These are phyloP conservation scores for Steromphala cineraria DNA, from an alignment of 2,888 invertebrate genomes.

Conservation along the genomic window DNA sequence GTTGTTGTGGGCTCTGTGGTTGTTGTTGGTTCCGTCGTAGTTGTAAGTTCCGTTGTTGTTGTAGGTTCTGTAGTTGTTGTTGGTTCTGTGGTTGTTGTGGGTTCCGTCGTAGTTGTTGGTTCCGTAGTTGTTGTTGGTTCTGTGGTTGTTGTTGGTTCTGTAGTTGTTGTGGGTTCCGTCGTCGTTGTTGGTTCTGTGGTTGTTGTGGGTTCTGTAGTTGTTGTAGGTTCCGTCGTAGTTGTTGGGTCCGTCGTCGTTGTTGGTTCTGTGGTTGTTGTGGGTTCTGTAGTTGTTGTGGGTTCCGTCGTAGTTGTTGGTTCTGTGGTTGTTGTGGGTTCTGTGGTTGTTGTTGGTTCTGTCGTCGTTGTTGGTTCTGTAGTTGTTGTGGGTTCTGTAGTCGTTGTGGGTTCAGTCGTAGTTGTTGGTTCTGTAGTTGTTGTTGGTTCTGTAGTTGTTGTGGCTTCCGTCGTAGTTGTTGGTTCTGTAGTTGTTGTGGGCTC, in stretches of 20 bases:
- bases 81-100: too few relatives aligned
- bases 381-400: background rate
- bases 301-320: background rate
- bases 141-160: too few relatives aligned
- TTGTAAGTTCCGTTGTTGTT: too few relatives aligned
- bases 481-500: background rate
- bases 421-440: background rate
- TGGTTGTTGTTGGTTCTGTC: background rate
- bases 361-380: background rate
- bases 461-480: background rate
- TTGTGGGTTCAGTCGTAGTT: background rate
- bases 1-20: too few relatives aligned
- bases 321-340: background rate
- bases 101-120: too few relatives aligned
- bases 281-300: background rate
- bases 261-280: background rate
- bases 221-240: background rate
- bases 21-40: too few relatives aligned
- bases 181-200: too few relatives aligned
- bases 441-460: background rate
- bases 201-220: too few relatives aligned
- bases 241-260: conserved; percentile 6
- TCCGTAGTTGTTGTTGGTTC: too few relatives aligned
- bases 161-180: too few relatives aligned
- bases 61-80: too few relatives aligned